Conservation (phyloP, 2,113 vertebrate genomes). For the Lasiurus cinereus region DNA sequence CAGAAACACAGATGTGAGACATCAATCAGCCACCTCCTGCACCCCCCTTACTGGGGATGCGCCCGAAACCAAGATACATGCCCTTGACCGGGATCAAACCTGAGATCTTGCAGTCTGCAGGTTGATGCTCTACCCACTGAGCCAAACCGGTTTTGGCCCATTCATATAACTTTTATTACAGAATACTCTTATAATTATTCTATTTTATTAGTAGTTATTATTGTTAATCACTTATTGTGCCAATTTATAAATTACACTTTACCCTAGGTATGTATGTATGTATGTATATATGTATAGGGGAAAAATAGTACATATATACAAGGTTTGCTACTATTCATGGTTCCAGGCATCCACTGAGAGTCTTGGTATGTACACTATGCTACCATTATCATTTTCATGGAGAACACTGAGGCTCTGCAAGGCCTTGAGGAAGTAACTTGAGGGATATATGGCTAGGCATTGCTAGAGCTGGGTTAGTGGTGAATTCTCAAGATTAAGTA, state of each 20-base stretch:
- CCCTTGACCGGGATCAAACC: no score
- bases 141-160: no score
- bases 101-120: no score
- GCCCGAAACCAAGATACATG: no score
- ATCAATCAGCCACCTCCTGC: no score
- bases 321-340: background rate
- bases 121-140: no score
- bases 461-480: background rate
- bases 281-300: background rate
- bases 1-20: no score
- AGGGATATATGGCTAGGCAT: background rate
- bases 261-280: background rate
- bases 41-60: no score
- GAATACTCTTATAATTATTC: background rate
- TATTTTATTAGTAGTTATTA: background rate
- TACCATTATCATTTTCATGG: background rate
- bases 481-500: background rate
- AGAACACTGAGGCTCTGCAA: background rate
- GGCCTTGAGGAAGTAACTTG: no score
- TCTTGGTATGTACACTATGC: background rate
- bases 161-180: background rate
- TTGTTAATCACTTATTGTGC: background rate
- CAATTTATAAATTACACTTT: background rate
- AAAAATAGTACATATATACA: background rate
- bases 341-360: background rate